These are phyloP conservation scores for Mesochorus sp. DNA, from an alignment of 2,888 invertebrate genomes.

Conservation along the genomic window DNA sequence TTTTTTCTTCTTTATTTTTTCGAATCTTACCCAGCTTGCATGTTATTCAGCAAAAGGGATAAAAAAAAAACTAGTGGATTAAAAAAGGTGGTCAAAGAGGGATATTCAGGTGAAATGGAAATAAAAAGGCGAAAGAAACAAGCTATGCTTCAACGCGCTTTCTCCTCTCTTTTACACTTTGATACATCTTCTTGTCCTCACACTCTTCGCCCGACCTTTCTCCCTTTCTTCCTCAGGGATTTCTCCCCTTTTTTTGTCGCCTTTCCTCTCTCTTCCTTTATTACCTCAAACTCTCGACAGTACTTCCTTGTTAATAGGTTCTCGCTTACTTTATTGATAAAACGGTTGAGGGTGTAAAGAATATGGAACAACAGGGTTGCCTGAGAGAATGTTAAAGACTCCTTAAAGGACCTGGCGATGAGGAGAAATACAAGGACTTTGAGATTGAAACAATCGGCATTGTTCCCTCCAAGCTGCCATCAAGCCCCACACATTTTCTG, in stretches of 20 bases:
- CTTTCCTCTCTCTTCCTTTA: conserved; percentile 50
- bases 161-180: conserved; percentile 51
- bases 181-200: conserved; percentile 14
- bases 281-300: conserved; percentile 57
- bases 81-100: conserved; percentile 11
- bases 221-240: conserved; percentile 1
- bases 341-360: conserved; percentile 14
- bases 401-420: conserved; percentile 54
- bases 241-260: not conserved
- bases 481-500: not conserved
- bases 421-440: conserved; percentile 8
- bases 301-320: conserved; percentile 57
- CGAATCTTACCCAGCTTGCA: not conserved
- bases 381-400: conserved; percentile 53
- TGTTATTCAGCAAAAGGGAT: too few relatives aligned
- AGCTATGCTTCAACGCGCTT: conserved; percentile 45
- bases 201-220: not conserved
- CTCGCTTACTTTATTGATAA: conserved; percentile 63
- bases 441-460: conserved; percentile 21
- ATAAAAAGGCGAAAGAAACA: conserved; percentile 22
- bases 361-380: conserved; percentile 10
- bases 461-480: not conserved
- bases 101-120: not conserved
- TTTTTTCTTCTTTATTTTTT: conserved; percentile 43
- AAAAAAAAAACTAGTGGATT: not conserved